phyloP scores from a whole-genome alignment of 2,113 vertebrate species.

The Pedetes capensis region DNA sequence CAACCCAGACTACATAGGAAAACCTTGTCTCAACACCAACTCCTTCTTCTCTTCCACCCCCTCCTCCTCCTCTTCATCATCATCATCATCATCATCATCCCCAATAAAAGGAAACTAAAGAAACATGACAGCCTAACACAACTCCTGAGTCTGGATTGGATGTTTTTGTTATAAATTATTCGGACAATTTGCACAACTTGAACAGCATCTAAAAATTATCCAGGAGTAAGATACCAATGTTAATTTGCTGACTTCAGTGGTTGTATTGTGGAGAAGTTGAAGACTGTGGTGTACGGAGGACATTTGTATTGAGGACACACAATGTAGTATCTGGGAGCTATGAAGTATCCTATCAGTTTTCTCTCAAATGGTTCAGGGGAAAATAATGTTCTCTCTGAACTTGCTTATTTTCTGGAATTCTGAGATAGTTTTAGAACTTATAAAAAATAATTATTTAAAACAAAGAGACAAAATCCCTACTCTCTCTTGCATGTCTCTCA shows the following conservation, averaged over 20 bases:
- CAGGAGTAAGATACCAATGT: background rate
- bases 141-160: background rate
- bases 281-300: too few relatives aligned
- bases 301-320: background rate
- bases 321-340: accelerated
- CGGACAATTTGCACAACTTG: background rate
- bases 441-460: background rate
- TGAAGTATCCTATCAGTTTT: background rate
- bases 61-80: too few relatives aligned
- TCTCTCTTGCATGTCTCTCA: background rate
- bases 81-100: too few relatives aligned
- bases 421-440: background rate
- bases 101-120: background rate
- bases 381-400: background rate
- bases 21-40: too few relatives aligned
- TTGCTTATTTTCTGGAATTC: background rate
- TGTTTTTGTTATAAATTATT: background rate
- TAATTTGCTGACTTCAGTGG: background rate
- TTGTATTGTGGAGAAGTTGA: background rate
- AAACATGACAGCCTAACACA: background rate
- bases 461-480: background rate
- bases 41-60: too few relatives aligned
- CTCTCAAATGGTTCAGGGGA: background rate
- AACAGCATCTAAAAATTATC: background rate
- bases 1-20: too few relatives aligned